phyloP scores from a whole-genome alignment of 1,140 invertebrate genomes.

The Colletes gigas region DNA sequence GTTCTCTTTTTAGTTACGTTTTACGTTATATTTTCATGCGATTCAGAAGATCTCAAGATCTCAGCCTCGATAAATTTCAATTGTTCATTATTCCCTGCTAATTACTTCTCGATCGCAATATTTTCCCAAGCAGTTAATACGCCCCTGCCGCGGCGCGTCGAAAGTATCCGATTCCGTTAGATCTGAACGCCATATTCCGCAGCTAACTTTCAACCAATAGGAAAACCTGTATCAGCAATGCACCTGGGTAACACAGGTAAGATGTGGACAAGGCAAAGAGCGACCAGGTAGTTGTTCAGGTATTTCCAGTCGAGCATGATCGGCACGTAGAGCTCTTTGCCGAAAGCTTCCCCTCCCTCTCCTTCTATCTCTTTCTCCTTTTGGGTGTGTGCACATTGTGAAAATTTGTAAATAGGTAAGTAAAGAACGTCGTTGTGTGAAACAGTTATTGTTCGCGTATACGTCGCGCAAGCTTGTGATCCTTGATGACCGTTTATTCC shows the following conservation, averaged over 20 bases:
- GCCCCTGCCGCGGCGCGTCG: slow-evolving; percentile 7
- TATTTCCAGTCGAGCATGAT: slow-evolving; percentile 77
- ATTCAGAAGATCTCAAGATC: not conserved
- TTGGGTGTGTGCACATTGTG: slow-evolving; percentile 59
- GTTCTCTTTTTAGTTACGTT: not conserved
- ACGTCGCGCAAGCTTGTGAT: slow-evolving; percentile 18
- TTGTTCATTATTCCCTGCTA: not conserved
- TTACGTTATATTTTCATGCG: not conserved
- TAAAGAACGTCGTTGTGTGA: slow-evolving; percentile 36
- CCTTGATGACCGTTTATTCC: not conserved
- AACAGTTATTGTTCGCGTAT: slow-evolving; percentile 9
- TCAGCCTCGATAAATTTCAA: not conserved
- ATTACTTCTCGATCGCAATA: not conserved
- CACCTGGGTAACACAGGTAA: slow-evolving; percentile 64
- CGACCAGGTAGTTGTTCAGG: slow-evolving; percentile 68
- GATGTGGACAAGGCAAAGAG: slow-evolving; percentile 35
- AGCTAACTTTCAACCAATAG: slow-evolving; percentile 54
- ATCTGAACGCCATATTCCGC: slow-evolving; percentile 51
- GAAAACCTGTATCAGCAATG: slow-evolving; percentile 57
- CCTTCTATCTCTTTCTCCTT: slow-evolving; percentile 19
- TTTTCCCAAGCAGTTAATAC: not conserved
- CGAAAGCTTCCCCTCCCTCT: slow-evolving; percentile 19
- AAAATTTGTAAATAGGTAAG: slow-evolving; percentile 72
- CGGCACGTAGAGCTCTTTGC: slow-evolving; percentile 67
- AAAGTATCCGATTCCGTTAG: slow-evolving; percentile 53